Percentiles rank a stretch among this genome's conserved stretches.
Conservation (phyloP, 64 coral and sea anemone species). For the Acropora tenuis region DNA sequence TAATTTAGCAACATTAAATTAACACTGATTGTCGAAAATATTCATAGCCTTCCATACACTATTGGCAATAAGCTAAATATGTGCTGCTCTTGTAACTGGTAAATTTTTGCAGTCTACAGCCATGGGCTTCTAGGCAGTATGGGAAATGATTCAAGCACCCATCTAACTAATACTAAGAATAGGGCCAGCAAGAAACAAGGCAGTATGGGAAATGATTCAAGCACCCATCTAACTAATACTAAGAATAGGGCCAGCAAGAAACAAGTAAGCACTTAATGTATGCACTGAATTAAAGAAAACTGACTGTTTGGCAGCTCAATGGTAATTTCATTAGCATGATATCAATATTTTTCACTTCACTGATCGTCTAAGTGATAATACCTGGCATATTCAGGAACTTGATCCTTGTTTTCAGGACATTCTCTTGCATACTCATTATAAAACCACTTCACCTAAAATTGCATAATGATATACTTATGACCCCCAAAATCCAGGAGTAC, state of each 20-base stretch:
- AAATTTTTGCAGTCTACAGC: neutral
- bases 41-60: too few relatives aligned
- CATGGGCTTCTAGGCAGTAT: too few relatives aligned
- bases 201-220: neutral
- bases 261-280: too few relatives aligned
- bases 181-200: neutral
- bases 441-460: conserved; percentile 93
- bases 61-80: too few relatives aligned
- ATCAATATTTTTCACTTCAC: too few relatives aligned
- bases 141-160: neutral
- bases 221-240: neutral
- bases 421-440: conserved; percentile 85
- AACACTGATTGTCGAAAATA: too few relatives aligned
- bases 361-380: conserved; percentile 5
- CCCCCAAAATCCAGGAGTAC: neutral
- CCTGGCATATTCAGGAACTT: conserved; percentile 88
- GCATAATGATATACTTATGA: neutral
- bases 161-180: neutral
- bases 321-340: too few relatives aligned
- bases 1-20: too few relatives aligned
- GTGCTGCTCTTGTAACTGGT: neutral
- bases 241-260: neutral
- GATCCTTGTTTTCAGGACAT: conserved; percentile 63
- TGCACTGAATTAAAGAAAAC: too few relatives aligned
- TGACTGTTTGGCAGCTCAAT: too few relatives aligned